Percentiles rank a stretch among this genome's conserved stretches.
Evolutionary conservation across 2,113 vertebrate species (phyloP).

Genomic region (Lanius ludovicianus): DNA sequence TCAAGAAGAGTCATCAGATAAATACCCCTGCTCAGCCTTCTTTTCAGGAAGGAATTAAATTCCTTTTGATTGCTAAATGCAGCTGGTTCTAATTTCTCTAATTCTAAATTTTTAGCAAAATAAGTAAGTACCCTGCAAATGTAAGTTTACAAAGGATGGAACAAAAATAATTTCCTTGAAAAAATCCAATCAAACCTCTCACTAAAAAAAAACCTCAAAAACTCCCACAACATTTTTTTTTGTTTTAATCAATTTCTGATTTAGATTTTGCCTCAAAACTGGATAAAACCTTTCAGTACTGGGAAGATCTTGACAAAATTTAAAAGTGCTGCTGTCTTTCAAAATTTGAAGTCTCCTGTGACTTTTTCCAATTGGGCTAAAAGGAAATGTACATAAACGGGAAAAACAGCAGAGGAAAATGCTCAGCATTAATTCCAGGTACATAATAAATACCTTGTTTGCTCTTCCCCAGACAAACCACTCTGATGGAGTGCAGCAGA

Average conservation of each 20-base stretch:
- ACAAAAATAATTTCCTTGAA: constrained; percentile 39
- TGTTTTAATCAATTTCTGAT: background rate
- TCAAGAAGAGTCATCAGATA: background rate
- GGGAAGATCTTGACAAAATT: background rate
- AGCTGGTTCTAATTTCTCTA: constrained; percentile 36
- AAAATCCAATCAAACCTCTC: background rate
- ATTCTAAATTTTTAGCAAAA: constrained; percentile 31
- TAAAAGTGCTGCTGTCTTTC: background rate
- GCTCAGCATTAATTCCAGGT: constrained; percentile 42
- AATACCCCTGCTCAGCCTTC: background rate
- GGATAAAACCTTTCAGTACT: background rate
- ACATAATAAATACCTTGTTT: background rate
- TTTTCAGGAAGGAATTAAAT: constrained; percentile 34
- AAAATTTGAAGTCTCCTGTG: background rate
- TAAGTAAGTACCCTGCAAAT: constrained; percentile 5
- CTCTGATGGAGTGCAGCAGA: background rate
- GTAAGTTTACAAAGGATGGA: background rate
- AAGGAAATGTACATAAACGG: background rate
- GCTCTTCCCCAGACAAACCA: background rate
- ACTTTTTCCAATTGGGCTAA: background rate
- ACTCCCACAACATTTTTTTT: background rate
- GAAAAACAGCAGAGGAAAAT: background rate
- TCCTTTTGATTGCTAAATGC: constrained; percentile 6
- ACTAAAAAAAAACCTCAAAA: background rate
- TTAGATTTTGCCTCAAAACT: background rate